Conservation (phyloP, 2,888 invertebrate genomes). For the Meta bourneti region DNA sequence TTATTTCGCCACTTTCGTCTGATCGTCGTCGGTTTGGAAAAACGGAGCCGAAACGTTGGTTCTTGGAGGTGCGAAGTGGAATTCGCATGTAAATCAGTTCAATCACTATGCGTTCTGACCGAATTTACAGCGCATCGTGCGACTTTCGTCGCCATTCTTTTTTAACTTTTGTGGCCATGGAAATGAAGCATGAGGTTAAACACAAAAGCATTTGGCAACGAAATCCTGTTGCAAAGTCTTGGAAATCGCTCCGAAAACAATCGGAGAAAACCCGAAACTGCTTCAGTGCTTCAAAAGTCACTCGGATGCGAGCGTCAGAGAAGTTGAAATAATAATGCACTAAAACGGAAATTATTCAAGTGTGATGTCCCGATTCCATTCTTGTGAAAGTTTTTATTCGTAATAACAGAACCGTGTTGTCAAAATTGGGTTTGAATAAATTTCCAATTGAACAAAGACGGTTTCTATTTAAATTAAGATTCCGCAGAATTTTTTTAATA, state of each 20-base stretch:
- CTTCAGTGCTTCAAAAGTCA: background rate
- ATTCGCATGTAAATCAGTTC: constrained; percentile 26
- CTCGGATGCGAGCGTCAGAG: background rate
- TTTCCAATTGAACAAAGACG: too few species aligned
- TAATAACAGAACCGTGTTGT: too few species aligned
- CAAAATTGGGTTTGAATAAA: too few species aligned
- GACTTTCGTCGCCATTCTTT: background rate
- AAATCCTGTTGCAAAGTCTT: background rate
- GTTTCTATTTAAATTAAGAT: too few species aligned
- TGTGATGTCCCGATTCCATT: too few species aligned
- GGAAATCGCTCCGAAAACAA: background rate
- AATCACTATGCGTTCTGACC: constrained; percentile 1
- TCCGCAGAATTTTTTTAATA: too few species aligned
- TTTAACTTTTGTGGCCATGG: background rate
- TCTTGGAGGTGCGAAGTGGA: background rate
- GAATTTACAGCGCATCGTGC: constrained; percentile 21
- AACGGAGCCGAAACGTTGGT: background rate
- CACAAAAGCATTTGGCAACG: background rate
- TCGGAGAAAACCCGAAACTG: background rate
- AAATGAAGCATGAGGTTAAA: constrained; percentile 4
- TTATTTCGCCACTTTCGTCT: background rate
- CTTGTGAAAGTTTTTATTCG: too few species aligned
- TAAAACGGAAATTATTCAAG: too few species aligned
- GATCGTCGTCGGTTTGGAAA: background rate
- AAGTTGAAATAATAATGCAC: too few species aligned